Evolutionary conservation across 2,888 invertebrate species (phyloP).

Genomic region (Melanotus villosus): DNA sequence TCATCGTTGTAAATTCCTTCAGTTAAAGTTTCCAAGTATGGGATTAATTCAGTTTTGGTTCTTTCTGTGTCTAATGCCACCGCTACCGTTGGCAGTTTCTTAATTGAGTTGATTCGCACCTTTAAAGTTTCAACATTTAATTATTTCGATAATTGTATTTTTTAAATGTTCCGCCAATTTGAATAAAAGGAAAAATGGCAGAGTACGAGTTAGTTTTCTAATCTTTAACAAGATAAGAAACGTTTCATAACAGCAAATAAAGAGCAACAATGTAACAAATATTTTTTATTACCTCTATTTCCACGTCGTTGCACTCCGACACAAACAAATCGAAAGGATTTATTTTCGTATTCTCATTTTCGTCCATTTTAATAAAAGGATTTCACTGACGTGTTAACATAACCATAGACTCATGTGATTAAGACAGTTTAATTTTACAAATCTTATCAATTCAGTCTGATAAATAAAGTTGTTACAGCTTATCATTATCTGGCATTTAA

Average conservation of each 20-base stretch:
- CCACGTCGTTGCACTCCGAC: constrained; percentile 20
- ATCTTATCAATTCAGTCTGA: constrained; percentile 52
- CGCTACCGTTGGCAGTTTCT: constrained; percentile 58
- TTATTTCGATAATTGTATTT: not conserved
- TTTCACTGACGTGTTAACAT: constrained; percentile 9
- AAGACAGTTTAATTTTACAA: constrained; percentile 18
- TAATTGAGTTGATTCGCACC: constrained; percentile 64
- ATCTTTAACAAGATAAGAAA: not conserved
- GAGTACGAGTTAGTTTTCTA: not conserved
- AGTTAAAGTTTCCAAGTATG: constrained; percentile 58
- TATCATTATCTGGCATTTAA: constrained; percentile 18
- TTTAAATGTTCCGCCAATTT: constrained; percentile 9
- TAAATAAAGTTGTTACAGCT: constrained; percentile 25
- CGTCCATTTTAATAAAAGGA: constrained; percentile 5
- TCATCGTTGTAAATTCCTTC: constrained; percentile 58
- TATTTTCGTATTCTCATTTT: constrained; percentile 1
- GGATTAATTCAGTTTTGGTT: constrained; percentile 60
- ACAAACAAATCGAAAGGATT: constrained; percentile 26
- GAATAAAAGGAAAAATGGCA: not conserved
- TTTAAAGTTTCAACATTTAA: constrained; percentile 52
- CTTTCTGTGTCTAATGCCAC: constrained; percentile 57
- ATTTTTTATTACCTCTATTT: constrained; percentile 22
- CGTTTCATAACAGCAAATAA: not conserved
- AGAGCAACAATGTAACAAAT: not conserved
- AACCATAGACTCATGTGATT: constrained; percentile 23